A percentile compares a stretch with the other conserved stretches of the same genome.
phyloP scores from a whole-genome alignment of 1,140 invertebrate species.

The Calephelis nemesis region DNA sequence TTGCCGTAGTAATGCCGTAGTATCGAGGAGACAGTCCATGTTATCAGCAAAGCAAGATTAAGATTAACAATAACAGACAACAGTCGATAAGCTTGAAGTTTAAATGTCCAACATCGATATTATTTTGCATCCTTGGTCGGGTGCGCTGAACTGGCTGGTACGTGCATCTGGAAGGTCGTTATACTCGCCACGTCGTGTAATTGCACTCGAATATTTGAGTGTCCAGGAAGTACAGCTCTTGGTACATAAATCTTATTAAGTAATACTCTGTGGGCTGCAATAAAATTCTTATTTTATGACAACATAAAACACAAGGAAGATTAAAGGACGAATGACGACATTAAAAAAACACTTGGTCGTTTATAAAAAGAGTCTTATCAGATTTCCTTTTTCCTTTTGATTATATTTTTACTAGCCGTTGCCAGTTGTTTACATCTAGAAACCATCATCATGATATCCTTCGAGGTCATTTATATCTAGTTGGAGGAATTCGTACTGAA shows the following conservation, averaged over 20 bases:
- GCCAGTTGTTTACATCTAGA: too few species aligned
- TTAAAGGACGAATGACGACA: neutral
- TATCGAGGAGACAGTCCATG: too few species aligned
- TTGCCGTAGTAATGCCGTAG: too few species aligned
- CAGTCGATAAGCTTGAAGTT: too few species aligned
- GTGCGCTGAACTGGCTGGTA: conserved; percentile 28
- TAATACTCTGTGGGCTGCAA: neutral
- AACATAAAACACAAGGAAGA: neutral
- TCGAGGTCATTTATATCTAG: too few species aligned
- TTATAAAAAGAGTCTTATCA: neutral
- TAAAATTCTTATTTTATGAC: conserved; percentile 7
- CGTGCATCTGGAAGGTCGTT: conserved; percentile 23
- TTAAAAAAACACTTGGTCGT: neutral
- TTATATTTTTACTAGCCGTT: too few species aligned
- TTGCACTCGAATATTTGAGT: conserved; percentile 25
- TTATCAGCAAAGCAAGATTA: too few species aligned
- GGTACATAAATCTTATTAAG: conserved; percentile 6
- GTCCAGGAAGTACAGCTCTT: conserved; percentile 29
- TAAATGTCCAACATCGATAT: neutral
- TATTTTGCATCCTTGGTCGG: neutral
- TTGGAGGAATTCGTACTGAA: too few species aligned
- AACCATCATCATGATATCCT: too few species aligned
- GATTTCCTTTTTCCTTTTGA: too few species aligned
- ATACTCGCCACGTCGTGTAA: conserved; percentile 25
- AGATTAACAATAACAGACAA: too few species aligned